These are phyloP conservation scores for Limnephilus rhombicus DNA, from an alignment of 2,888 invertebrate species.

Conservation along the genomic window DNA sequence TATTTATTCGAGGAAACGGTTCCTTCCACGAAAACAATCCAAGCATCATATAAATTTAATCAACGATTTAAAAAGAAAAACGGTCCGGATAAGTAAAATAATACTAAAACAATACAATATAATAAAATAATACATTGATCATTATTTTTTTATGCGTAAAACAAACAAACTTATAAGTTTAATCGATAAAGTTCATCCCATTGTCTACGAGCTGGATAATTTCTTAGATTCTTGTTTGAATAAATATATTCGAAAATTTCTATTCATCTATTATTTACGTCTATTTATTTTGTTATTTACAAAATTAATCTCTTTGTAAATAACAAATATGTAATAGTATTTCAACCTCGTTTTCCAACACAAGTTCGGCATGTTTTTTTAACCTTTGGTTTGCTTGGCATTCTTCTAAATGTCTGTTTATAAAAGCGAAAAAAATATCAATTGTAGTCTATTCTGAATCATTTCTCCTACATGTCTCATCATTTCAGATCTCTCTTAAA, in stretches of 20 bases:
- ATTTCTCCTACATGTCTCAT: neutral
- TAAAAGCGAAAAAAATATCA: neutral
- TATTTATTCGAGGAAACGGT: conserved; percentile 20
- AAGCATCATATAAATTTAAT: neutral
- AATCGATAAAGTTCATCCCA: neutral
- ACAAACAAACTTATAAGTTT: neutral
- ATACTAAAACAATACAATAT: neutral
- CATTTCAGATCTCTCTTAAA: conserved; percentile 39
- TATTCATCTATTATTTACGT: too few relatives aligned
- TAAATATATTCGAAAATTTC: too few relatives aligned
- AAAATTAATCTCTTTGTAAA: too few relatives aligned
- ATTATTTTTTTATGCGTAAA: neutral
- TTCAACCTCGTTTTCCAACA: neutral
- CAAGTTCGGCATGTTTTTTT: neutral
- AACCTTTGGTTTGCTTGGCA: neutral
- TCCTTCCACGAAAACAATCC: conserved; percentile 31
- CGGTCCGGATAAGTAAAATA: neutral
- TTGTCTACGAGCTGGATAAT: neutral
- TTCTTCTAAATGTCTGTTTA: neutral
- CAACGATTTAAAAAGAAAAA: neutral
- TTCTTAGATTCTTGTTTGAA: neutral
- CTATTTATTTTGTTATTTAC: too few relatives aligned
- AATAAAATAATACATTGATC: neutral
- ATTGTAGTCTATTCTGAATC: neutral
- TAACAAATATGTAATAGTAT: too few relatives aligned